Conservation (phyloP, 1,140 invertebrate species). For the Thaumetopoea pityocampa region DNA sequence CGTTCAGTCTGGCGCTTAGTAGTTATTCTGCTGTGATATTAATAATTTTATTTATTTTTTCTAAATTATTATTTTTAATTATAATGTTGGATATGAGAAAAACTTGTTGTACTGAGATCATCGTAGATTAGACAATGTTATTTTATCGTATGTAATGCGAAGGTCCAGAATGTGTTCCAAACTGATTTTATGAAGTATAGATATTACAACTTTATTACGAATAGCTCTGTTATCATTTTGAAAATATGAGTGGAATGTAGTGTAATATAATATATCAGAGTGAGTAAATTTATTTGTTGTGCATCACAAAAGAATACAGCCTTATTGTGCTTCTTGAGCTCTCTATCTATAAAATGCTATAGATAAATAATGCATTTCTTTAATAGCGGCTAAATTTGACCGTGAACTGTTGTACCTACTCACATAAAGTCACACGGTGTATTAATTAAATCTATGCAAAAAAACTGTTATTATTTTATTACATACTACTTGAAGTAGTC, state of each 20-base stretch:
- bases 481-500: conserved; percentile 37
- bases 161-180: conserved; percentile 68
- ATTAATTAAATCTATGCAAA: conserved; percentile 31
- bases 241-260: conserved; percentile 16
- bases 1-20: conserved; percentile 52
- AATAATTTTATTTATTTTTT: conserved; percentile 70
- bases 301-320: conserved; percentile 40
- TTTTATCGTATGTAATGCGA: conserved; percentile 52
- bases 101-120: conserved; percentile 55
- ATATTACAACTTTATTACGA: conserved; percentile 47
- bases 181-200: conserved; percentile 53
- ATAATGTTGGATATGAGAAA: conserved; percentile 53
- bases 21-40: conserved; percentile 74
- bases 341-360: conserved; percentile 40
- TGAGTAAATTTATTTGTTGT: conserved; percentile 17
- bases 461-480: conserved; percentile 42
- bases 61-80: conserved; percentile 61
- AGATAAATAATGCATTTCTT: conserved; percentile 41
- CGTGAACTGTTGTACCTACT: conserved; percentile 36
- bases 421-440: conserved; percentile 33
- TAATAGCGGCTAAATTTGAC: conserved; percentile 34
- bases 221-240: conserved; percentile 39
- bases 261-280: conserved; percentile 10
- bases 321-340: conserved; percentile 37
- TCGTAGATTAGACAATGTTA: conserved; percentile 57